Evolutionary conservation across 1,140 invertebrate genomes (phyloP).

Genomic region (Calycopis cecrops): DNA sequence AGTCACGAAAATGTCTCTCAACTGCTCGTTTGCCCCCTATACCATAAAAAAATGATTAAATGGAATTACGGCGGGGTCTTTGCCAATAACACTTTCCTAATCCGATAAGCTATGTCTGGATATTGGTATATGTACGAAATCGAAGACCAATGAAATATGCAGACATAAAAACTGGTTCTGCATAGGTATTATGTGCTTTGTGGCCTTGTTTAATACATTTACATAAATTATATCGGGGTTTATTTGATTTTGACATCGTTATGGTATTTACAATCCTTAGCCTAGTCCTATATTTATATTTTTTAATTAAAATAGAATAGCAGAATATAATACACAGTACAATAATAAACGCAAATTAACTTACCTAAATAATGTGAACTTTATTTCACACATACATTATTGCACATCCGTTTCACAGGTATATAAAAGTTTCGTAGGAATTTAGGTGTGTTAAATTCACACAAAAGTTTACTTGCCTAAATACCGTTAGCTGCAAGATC

Average conservation of each 20-base stretch:
- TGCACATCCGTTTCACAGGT: conserved; percentile 29
- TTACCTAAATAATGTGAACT: neutral
- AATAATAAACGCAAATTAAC: neutral
- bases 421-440: conserved; percentile 9
- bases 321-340: no score
- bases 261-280: neutral
- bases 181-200: conserved; percentile 4
- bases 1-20: no score
- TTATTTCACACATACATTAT: conserved; percentile 38
- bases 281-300: no score
- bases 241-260: neutral
- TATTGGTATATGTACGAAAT: no score
- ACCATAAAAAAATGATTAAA: no score
- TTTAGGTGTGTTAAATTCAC: conserved; percentile 54
- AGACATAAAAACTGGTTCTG: conserved; percentile 2
- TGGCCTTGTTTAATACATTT: neutral
- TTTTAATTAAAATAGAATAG: no score
- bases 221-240: neutral
- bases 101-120: no score
- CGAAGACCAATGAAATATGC: neutral
- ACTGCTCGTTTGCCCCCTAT: no score
- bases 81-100: no score
- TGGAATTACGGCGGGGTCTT: no score
- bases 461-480: conserved; percentile 49
- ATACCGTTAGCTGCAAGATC: conserved; percentile 54